Evolutionary conservation across 2,888 invertebrate species (phyloP), one percentile per base, ranked within the genome.

Genomic region (Leptinotarsa juncta): DNA sequence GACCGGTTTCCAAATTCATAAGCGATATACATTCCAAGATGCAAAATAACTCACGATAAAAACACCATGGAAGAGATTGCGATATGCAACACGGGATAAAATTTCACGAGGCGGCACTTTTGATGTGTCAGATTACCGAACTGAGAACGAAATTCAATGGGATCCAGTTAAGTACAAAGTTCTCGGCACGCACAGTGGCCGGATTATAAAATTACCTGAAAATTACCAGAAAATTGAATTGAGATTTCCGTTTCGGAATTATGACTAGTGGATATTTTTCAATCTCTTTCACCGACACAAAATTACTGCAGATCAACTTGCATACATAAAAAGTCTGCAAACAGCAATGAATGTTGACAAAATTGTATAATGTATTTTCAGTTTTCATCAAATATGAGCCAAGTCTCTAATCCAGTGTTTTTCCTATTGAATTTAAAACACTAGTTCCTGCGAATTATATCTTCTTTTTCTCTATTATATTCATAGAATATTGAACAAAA

Each of bases 1-100:
- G 62, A 62, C 62, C 62, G 62, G 62, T 62, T 32, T 16, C 15
- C 10, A n/a, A 32, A 62, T 32, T 62, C 62, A 62, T 62, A 62
- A 62, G 62, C 32, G 15, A 62, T 62, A 18, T 16, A 20, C 57
- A 20, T 10, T 14, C 26, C 62, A 12, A 62, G 7, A 32, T 62
- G 62, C 42, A 62, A 42, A 32, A 62, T 32, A 32, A 62, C 16
- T 62, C 32, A 12, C 26, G 62, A 42, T 32, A 42, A 62, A 62
- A 62, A 32, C n/a, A n/a, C 16, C 62, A 12, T 18, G 32, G 62
- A 62, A n/a, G 62, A 42, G 62, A 62, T 62, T 42, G n/a, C 62
- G 62, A 62, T 62, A 62, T 62, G 42, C 55, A 20, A 32, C 42
- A 42, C 26, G 60, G n/a, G n/a, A 42, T 16, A 62, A n/a, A 10